Evolutionary conservation across 2,888 invertebrate genomes (phyloP).

Genomic region (Platynereis dumerilii): DNA sequence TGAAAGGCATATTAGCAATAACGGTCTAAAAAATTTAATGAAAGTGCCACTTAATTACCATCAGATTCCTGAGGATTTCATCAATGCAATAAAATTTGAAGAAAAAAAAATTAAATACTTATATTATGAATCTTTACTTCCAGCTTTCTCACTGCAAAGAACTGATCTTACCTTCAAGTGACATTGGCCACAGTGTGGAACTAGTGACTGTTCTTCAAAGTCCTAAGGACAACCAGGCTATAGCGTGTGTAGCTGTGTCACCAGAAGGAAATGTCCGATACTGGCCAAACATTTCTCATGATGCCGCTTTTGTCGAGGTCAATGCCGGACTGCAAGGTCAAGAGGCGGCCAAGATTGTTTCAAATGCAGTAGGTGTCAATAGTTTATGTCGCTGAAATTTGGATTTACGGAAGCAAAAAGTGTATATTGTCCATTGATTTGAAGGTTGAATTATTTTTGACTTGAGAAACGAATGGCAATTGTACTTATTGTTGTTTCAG

Average conservation of each 20-base stretch:
- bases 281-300: conserved; percentile 90
- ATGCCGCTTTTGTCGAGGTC: conserved; percentile 83
- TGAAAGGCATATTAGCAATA: too few relatives aligned
- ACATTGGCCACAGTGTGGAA: conserved; percentile 76
- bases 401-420: too few relatives aligned
- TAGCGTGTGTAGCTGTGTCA: conserved; percentile 78
- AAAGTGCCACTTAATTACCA: too few relatives aligned
- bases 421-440: too few relatives aligned
- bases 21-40: too few relatives aligned
- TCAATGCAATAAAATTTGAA: too few relatives aligned
- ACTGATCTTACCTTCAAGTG: conserved; percentile 87
- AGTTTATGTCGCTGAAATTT: conserved; percentile 56
- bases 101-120: too few relatives aligned
- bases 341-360: conserved; percentile 51
- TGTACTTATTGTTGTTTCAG: conserved; percentile 5
- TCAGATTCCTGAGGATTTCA: too few relatives aligned
- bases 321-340: conserved; percentile 79
- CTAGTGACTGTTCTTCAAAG: conserved; percentile 78
- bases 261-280: conserved; percentile 92
- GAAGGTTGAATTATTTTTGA: too few relatives aligned
- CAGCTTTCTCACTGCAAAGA: conserved; percentile 76
- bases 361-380: too few relatives aligned
- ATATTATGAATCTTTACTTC: too few relatives aligned
- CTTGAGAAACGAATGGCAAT: too few relatives aligned
- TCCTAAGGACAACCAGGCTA: conserved; percentile 61